Conservation (phyloP, 2,888 invertebrate genomes). For the Rhorus exstirpatorius region DNA sequence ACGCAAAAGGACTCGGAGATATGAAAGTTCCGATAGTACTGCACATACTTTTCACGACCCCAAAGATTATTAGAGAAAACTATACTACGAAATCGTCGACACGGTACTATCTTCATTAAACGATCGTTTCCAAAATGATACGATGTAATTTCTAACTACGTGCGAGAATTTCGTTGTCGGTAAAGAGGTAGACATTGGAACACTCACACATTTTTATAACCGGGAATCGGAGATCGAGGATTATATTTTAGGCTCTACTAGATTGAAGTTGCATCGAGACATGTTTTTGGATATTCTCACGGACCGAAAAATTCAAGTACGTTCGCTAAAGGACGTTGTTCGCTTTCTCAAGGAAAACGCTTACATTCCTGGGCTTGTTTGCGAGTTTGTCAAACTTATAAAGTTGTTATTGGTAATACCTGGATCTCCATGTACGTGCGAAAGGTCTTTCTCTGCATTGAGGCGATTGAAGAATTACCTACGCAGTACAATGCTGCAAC, state of each 20-base stretch:
- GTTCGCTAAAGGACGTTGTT: constrained; percentile 49
- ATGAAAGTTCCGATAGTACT: constrained; percentile 30
- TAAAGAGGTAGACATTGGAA: constrained; percentile 34
- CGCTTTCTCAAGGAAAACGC: constrained; percentile 48
- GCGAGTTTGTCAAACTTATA: constrained; percentile 42
- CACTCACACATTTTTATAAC: constrained; percentile 52
- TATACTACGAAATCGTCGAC: constrained; percentile 63
- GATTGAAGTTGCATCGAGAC: constrained; percentile 50
- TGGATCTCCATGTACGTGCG: constrained; percentile 60
- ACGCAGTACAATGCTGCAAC: constrained; percentile 63
- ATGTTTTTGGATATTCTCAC: constrained; percentile 58
- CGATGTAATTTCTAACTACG: constrained; percentile 50
- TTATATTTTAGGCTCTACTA: not conserved
- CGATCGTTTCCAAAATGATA: constrained; percentile 55
- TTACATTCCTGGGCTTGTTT: constrained; percentile 45
- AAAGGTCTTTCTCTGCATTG: constrained; percentile 61
- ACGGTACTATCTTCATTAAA: constrained; percentile 54
- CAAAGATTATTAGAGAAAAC: constrained; percentile 59
- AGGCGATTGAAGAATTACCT: constrained; percentile 65
- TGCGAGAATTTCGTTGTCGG: constrained; percentile 57
- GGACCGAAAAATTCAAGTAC: constrained; percentile 42
- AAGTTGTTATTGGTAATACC: constrained; percentile 59
- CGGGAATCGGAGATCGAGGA: constrained; percentile 26
- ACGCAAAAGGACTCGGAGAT: constrained; percentile 37
- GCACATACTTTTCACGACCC: constrained; percentile 44